Conservation (phyloP, 1,140 invertebrate genomes). For the Chelonus insularis region DNA sequence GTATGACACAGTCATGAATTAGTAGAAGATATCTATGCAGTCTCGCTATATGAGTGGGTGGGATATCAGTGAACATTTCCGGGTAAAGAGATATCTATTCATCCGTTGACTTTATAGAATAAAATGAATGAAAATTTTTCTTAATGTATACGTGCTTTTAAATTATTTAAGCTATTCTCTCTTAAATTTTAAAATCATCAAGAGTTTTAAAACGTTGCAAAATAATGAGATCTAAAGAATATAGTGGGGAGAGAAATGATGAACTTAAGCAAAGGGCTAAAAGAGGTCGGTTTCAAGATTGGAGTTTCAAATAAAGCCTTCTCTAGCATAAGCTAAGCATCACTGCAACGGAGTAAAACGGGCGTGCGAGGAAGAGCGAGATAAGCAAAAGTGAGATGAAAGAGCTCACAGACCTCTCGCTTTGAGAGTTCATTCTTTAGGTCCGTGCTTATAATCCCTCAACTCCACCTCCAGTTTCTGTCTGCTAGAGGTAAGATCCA, state of each 20-base stretch:
- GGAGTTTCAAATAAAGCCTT: neutral
- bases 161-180: too few relatives aligned
- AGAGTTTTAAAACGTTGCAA: too few relatives aligned
- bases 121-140: too few relatives aligned
- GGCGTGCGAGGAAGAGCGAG: conserved; percentile 15
- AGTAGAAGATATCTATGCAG: conserved; percentile 13
- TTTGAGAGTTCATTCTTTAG: conserved; percentile 8
- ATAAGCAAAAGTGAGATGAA: conserved; percentile 13
- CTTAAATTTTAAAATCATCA: too few relatives aligned
- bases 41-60: conserved; percentile 15
- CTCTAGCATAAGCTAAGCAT: neutral
- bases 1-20: conserved; percentile 14
- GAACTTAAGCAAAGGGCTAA: too few relatives aligned
- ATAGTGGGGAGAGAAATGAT: too few relatives aligned
- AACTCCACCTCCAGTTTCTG: conserved; percentile 15
- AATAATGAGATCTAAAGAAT: too few relatives aligned
- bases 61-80: conserved; percentile 19
- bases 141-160: too few relatives aligned
- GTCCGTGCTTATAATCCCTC: conserved; percentile 14
- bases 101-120: conserved; percentile 8
- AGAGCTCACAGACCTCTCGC: conserved; percentile 14
- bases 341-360: conserved; percentile 30
- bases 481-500: conserved; percentile 32
- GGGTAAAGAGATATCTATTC: conserved; percentile 9
- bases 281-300: too few relatives aligned